Conservation (phyloP, 2,797 vertebrate species). For the Coendou prehensilis region DNA sequence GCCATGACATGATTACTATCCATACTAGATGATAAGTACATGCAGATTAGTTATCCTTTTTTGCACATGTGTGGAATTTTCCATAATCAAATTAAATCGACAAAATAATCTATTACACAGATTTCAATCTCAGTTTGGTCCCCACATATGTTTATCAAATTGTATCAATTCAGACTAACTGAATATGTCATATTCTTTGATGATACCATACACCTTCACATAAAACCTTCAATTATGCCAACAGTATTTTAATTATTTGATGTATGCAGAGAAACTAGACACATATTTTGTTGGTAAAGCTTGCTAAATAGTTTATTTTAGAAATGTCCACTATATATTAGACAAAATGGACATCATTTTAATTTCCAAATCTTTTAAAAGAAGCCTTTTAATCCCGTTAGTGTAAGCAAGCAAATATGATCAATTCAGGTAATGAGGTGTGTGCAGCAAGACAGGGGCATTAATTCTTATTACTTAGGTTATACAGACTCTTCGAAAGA, state of each 20-base stretch:
- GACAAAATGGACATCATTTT: constrained; percentile 1
- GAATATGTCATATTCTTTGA: constrained; percentile 6
- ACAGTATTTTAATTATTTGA: constrained; percentile 29
- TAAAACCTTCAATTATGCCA: constrained; percentile 13
- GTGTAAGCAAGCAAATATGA: not conserved
- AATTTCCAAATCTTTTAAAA: constrained; percentile 47
- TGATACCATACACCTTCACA: constrained; percentile 31
- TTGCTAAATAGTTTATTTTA: constrained; percentile 21
- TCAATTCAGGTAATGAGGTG: not conserved
- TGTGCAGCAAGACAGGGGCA: not conserved
- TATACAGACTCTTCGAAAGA: constrained; percentile 31
- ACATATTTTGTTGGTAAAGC: not conserved
- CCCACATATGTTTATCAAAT: not conserved
- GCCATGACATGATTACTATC: not conserved
- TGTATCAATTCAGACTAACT: constrained; percentile 15
- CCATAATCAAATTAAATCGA: constrained; percentile 40
- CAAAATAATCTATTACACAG: constrained; percentile 1
- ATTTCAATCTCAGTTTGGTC: not conserved
- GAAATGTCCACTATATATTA: not conserved
- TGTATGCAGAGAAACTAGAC: not conserved
- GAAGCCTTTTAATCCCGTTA: not conserved
- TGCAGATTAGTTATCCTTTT: constrained; percentile 3
- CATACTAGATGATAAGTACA: not conserved
- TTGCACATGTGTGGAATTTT: constrained; percentile 48
- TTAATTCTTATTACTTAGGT: constrained; percentile 4